Percentiles rank a stretch among this genome's conserved stretches.
phyloP scores from a whole-genome alignment of 2,888 invertebrate species.

The Thecophora atra region DNA sequence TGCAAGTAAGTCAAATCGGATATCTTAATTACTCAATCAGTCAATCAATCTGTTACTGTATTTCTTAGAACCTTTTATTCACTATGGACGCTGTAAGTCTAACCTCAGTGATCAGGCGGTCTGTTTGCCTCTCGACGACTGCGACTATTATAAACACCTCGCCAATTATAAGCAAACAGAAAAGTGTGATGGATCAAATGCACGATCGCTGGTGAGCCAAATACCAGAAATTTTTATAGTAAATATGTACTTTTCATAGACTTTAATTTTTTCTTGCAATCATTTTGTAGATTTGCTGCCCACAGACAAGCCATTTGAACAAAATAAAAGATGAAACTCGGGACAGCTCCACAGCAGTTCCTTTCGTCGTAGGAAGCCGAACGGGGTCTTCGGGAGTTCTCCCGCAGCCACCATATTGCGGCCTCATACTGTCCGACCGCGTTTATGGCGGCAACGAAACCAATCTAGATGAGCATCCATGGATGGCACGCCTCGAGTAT shows the following conservation, averaged over 20 bases:
- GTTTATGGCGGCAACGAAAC: constrained; percentile 27
- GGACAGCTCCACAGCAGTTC: neutral
- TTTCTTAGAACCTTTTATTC: constrained; percentile 1
- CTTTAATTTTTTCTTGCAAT: neutral
- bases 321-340: neutral
- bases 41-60: too few species aligned
- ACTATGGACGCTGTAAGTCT: constrained; percentile 13
- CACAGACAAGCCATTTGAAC: neutral
- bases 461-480: constrained; percentile 17
- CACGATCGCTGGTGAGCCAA: neutral
- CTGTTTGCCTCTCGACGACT: neutral
- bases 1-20: neutral
- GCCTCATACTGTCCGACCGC: constrained; percentile 24
- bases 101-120: neutral
- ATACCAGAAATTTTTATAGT: too few species aligned
- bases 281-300: neutral
- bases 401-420: constrained; percentile 15
- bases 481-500: constrained; percentile 12
- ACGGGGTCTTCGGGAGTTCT: neutral
- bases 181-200: neutral
- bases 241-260: too few species aligned
- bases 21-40: neutral
- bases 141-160: neutral
- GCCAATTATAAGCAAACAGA: neutral
- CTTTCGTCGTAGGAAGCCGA: neutral